Evolutionary conservation across 2,113 vertebrate species (phyloP).

Genomic region (Notarius quadriscutis): DNA sequence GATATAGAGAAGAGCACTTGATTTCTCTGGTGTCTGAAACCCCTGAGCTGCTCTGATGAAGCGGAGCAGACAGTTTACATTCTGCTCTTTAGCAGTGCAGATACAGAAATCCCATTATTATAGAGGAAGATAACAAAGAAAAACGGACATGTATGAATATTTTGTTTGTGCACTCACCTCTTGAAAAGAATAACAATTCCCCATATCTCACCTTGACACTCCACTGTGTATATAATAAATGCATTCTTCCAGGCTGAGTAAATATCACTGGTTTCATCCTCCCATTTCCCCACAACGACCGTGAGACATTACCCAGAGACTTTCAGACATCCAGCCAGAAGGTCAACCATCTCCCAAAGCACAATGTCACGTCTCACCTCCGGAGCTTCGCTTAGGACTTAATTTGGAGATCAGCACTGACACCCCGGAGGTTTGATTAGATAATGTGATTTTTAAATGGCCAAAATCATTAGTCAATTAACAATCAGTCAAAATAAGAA

Average conservation of each 20-base stretch:
- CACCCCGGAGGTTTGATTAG: conserved; percentile 64
- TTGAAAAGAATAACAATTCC: conserved; percentile 36
- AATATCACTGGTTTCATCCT: background rate
- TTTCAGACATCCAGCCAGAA: background rate
- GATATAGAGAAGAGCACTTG: conserved; percentile 60
- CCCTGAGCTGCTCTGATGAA: conserved; percentile 57
- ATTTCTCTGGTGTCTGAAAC: conserved; percentile 69
- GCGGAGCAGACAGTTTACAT: conserved; percentile 37
- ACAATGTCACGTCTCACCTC: conserved; percentile 39
- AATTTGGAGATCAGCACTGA: conserved; percentile 61
- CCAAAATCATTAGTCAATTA: conserved; percentile 60
- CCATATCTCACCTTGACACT: conserved; percentile 21
- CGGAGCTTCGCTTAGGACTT: conserved; percentile 39
- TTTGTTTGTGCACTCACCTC: conserved; percentile 35
- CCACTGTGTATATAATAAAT: conserved; percentile 12
- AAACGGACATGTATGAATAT: conserved; percentile 35
- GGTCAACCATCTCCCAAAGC: conserved; percentile 40
- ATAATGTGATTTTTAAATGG: conserved; percentile 36
- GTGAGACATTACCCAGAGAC: conserved; percentile 13
- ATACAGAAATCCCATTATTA: conserved; percentile 52
- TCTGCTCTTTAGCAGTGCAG: conserved; percentile 19
- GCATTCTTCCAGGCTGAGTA: conserved; percentile 11
- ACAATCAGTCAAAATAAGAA: conserved; percentile 10
- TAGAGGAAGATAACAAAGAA: conserved; percentile 22
- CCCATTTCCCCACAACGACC: background rate